Conservation (phyloP, 2,113 vertebrate species). For the Nesospiza acunhae region DNA sequence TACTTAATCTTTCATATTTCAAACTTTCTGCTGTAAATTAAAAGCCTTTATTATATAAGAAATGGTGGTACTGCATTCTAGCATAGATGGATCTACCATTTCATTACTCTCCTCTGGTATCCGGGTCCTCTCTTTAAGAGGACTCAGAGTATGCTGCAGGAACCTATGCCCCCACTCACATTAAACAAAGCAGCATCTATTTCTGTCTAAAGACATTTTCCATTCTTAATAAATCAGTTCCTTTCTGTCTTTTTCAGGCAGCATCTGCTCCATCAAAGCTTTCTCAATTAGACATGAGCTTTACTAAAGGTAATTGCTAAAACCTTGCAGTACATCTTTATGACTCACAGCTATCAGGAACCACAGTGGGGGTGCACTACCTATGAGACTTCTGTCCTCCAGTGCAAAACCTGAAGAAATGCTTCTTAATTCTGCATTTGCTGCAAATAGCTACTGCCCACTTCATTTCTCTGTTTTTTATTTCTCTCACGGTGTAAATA, state of each 20-base stretch:
- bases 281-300: neutral
- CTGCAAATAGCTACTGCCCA: neutral
- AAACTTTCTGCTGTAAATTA: neutral
- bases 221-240: neutral
- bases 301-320: neutral
- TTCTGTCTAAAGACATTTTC: neutral
- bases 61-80: neutral
- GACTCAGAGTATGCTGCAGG: neutral
- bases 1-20: neutral
- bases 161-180: neutral
- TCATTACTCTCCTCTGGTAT: neutral
- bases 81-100: neutral
- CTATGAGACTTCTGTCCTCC: neutral
- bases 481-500: neutral
- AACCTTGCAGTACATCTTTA: neutral
- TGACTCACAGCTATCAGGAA: neutral
- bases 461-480: neutral
- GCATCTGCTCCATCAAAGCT: neutral
- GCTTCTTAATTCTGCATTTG: neutral
- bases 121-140: neutral
- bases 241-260: conserved; percentile 6
- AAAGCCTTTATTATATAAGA: neutral
- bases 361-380: no score
- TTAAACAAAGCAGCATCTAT: neutral
- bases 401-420: neutral